Conservation (phyloP, 2,797 vertebrate genomes). For the Telmatherina bonti region DNA sequence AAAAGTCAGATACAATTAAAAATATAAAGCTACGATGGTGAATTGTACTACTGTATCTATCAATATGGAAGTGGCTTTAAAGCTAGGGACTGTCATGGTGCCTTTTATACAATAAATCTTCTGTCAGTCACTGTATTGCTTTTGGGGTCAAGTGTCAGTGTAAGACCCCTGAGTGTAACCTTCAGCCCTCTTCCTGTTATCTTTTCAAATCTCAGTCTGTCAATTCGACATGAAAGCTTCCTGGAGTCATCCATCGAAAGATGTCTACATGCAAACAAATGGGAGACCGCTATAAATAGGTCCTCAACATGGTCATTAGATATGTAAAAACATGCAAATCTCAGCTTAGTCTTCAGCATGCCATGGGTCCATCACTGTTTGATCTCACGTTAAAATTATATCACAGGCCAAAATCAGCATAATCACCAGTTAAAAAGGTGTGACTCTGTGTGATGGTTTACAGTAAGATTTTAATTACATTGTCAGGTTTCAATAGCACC, state of each 20-base stretch:
- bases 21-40: not conserved
- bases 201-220: constrained; percentile 7
- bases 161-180: constrained; percentile 9
- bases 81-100: not conserved
- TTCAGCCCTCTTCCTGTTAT: constrained; percentile 1
- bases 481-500: too few relatives aligned
- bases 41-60: constrained; percentile 23
- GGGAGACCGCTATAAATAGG: not conserved
- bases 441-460: not conserved
- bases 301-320: constrained; percentile 21
- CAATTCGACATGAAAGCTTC: constrained; percentile 18
- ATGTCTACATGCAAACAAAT: not conserved
- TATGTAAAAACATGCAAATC: constrained; percentile 60
- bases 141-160: constrained; percentile 25
- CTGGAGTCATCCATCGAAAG: not conserved
- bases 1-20: constrained; percentile 29
- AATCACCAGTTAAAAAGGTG: not conserved
- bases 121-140: constrained; percentile 5
- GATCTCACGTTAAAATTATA: constrained; percentile 5
- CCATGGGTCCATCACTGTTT: not conserved
- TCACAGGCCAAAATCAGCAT: constrained; percentile 11
- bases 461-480: too few relatives aligned
- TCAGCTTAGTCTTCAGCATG: constrained; percentile 7
- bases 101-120: constrained; percentile 14
- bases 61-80: not conserved